Evolutionary conservation across 2,888 invertebrate genomes (phyloP).

Genomic region (Pilophorus perplexus): DNA sequence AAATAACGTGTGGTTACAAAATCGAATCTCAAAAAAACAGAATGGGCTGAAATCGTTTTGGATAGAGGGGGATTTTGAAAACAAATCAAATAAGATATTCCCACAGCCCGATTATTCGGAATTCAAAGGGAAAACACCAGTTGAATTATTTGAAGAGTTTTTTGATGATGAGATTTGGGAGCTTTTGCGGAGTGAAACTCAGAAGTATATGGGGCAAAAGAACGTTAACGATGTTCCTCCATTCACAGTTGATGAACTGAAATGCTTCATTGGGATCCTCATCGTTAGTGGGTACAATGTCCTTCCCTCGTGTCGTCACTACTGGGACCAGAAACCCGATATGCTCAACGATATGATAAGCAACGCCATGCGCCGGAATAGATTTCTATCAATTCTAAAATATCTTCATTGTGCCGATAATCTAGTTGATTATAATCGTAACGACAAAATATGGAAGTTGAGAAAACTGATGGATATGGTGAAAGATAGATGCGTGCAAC

Average conservation of each 20-base stretch:
- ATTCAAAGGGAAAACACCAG: conserved; percentile 5
- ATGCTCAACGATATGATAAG: not conserved
- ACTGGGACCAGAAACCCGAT: no score
- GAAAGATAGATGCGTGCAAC: not conserved
- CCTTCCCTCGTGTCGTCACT: not conserved
- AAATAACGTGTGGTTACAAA: no score
- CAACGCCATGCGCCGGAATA: no score
- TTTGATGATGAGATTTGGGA: not conserved
- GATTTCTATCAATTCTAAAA: no score
- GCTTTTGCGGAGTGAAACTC: not conserved
- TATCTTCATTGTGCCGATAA: not conserved
- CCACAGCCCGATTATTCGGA: not conserved
- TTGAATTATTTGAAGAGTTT: conserved; percentile 4
- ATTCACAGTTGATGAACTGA: not conserved
- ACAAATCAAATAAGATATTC: not conserved
- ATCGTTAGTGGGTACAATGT: no score
- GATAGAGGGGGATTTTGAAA: not conserved
- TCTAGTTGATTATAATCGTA: not conserved
- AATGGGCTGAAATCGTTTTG: not conserved
- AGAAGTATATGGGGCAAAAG: not conserved
- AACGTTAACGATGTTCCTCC: not conserved
- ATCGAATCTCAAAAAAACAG: no score
- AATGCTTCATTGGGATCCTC: no score
- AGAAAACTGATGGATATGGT: not conserved
- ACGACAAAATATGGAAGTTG: not conserved